Evolutionary conservation across 2,888 invertebrate species (phyloP).

Genomic region (Lasius fuliginosus): DNA sequence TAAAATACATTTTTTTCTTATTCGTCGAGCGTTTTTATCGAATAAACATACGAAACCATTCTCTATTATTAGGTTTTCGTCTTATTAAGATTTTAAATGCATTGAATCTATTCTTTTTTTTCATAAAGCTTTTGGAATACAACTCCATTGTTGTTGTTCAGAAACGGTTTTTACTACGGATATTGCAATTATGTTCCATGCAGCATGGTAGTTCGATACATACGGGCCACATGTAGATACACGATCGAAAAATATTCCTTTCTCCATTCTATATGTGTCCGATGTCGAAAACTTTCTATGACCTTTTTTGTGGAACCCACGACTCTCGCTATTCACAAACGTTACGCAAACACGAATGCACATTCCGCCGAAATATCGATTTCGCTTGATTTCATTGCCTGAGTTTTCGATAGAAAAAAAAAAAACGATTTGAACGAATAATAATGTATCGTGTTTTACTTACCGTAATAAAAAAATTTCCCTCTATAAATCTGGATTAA

Average conservation of each 20-base stretch:
- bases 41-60: background rate
- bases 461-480: conserved; percentile 70
- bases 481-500: conserved; percentile 41
- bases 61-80: background rate
- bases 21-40: background rate
- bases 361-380: background rate
- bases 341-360: conserved; percentile 16
- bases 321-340: background rate
- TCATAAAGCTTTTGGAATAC: conserved; percentile 3
- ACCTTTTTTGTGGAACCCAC: background rate
- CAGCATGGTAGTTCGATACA: conserved; percentile 22
- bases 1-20: background rate
- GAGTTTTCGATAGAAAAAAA: background rate
- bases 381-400: conserved; percentile 1
- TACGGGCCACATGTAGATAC: background rate
- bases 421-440: background rate
- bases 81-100: background rate
- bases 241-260: conserved; percentile 28
- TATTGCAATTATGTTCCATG: conserved; percentile 50
- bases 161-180: conserved; percentile 61
- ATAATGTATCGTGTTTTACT: conserved; percentile 20
- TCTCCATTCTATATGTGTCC: conserved; percentile 12
- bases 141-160: background rate
- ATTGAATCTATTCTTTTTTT: background rate
- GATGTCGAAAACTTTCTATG: conserved; percentile 31